Base-by-base conservation (phyloP, 2,113 vertebrate genomes). In the Glaucomys volans region DNA sequence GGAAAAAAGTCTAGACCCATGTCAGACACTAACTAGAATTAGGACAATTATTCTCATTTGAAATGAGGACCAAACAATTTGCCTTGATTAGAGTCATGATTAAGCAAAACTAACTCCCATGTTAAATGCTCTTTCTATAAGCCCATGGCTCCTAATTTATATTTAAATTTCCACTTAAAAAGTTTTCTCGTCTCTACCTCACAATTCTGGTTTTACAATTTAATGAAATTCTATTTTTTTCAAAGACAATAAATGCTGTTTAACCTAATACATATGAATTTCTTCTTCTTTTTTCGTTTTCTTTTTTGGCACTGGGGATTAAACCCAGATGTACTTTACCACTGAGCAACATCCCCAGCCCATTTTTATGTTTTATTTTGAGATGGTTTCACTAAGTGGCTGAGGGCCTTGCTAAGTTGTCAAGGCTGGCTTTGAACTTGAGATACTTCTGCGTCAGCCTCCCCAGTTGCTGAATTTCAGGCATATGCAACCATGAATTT, bases 191-290 rank as follows among this genome's bases (percentile, higher is more conserved):
- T 76, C 76, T 44, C 71, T 95, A 81, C 4, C 75, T 66, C 40
- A 71, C 32, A 74, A 6, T 82, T 90, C 10, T 79, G 86, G 14
- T 90, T 90, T 86, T 28, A 90, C 28, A 86, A 90, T 71, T 91
- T 69, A 91, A 93, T 50, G 32, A 88, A 67, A 85, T 91, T 72
- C 28, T 86, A 92, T 88, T 52, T 96, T 74, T 16, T 92, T 81
- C 52, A 77, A 91, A 84, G 32, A 87, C 32, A 85, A 94, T 84
- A 89, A 80, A 85, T 84, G 50, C 26, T 94, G 8, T 75, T 72
- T 87, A 87, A 84, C 0, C 35, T 66, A 94, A 67, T 54, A 47
- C 76, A 93, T 16, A 66, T 8, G 14, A 88, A 75, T 82, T 77
- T 59, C 54, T 7, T 20, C 20, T 20, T 20, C 20, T 54, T 54